Conservation (phyloP, 2,797 vertebrate species). For the Luscinia megarhynchos region DNA sequence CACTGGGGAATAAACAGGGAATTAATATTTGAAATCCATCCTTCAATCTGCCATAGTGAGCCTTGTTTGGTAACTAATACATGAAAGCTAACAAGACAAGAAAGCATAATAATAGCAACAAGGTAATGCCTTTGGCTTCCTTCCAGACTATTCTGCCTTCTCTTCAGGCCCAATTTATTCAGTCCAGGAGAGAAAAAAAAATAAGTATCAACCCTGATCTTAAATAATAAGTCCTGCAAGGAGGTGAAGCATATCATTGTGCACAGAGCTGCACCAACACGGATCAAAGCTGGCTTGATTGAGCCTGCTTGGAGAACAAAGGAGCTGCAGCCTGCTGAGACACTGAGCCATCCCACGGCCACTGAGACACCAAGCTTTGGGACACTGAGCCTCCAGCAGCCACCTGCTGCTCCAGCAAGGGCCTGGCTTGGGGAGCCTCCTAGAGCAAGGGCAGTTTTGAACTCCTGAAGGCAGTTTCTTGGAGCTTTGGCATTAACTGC, state of each 20-base stretch:
- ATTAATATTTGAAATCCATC: constrained; percentile 1
- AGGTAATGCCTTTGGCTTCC: neutral
- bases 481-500: neutral
- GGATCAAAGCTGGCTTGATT: neutral
- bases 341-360: neutral
- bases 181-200: neutral
- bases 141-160: constrained; percentile 10
- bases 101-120: constrained; percentile 1
- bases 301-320: neutral
- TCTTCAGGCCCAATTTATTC: neutral
- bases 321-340: neutral
- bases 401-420: neutral
- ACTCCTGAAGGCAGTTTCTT: neutral
- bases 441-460: neutral
- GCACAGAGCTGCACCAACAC: neutral
- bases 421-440: neutral
- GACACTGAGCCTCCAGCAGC: neutral
- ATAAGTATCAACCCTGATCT: neutral
- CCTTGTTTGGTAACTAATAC: neutral
- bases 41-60: neutral
- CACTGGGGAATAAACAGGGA: neutral
- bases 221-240: constrained; percentile 19
- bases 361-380: neutral
- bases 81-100: neutral
- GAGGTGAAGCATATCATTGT: constrained; percentile 31